Evolutionary conservation across 2,888 invertebrate species (phyloP), one percentile per base, ranked within the genome.

Genomic region (Himalopsyche tibetana): DNA sequence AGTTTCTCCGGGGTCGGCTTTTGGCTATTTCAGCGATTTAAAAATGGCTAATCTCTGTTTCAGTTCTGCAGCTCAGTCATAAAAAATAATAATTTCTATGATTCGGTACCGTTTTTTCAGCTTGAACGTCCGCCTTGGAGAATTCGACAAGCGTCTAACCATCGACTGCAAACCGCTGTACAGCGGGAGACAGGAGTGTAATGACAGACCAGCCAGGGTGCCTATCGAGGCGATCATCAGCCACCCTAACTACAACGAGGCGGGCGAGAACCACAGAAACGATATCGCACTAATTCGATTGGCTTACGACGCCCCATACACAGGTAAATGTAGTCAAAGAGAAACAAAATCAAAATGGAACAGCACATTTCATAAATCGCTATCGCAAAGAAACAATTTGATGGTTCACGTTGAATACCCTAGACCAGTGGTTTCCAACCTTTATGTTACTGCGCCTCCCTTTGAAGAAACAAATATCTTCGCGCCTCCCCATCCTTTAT

Each of bases 271-370:
- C 87, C 89, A 85, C 82, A 92, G 87, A 94, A 94, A 92, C 87
- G 94, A 94, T 89, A 92, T 94, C 19, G 94, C 93, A 0, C 89
- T 94, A 55, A 89, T 94, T 51, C 91, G 92, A 87, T 88, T 94
- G 79, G 90, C 89, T 55, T 89, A 89, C 80, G 89, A 90, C 9
- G 92, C 92, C 5, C 91, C 91, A 36, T 91, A 92, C 87, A 91
- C 92, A 88, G 91, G 94, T 94, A 90, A 89, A 84, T 80, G 80
- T 36, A 8, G 45, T 45, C 28, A 28, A 28, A 28, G 28, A 28
- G 28, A 28, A 28, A 28, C 28, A 28, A 28, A 28, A 28, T 28
- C 28, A 63, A 15, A 69, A 19, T 69, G n/a, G 19, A 36, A 28
- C 36, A 15, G 19, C 69, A 69, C 19, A n/a, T 80, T 80, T 82